Evolutionary conservation across 2,797 vertebrate species (phyloP).

Genomic region (Ibycter americanus): DNA sequence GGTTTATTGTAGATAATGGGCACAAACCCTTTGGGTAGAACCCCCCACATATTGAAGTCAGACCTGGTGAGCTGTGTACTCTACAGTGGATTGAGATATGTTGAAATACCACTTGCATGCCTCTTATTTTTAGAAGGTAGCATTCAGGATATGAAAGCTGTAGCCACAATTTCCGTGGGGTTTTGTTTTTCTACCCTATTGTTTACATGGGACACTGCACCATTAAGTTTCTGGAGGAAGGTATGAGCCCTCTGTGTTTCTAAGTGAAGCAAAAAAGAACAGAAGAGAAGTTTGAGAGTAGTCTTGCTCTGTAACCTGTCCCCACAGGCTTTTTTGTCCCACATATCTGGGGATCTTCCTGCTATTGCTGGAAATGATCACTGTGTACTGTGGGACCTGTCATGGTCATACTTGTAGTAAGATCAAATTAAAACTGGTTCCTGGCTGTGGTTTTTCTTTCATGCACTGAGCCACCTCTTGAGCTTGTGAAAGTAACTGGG

Average conservation of each 20-base stretch:
- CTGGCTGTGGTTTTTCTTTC: background rate
- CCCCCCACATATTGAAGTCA: background rate
- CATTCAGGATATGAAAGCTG: background rate
- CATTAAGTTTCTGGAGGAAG: background rate
- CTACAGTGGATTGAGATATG: background rate
- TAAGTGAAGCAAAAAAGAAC: background rate
- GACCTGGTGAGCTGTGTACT: background rate
- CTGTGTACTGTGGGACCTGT: background rate
- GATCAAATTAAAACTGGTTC: background rate
- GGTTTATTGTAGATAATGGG: background rate
- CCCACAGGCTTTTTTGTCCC: background rate
- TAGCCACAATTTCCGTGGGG: background rate
- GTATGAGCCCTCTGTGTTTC: background rate
- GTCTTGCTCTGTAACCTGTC: background rate
- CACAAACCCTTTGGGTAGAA: background rate
- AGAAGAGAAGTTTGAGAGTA: background rate
- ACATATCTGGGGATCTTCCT: background rate
- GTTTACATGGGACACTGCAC: background rate
- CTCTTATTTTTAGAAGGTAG: slow-evolving; percentile 30
- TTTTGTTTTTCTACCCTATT: background rate
- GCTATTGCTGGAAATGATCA: background rate
- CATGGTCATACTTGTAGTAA: background rate
- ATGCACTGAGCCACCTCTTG: background rate
- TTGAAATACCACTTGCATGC: background rate
- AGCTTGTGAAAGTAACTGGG: background rate